Evolutionary conservation across 30 jellyfish, hydroid and myxozoan species (phyloP), one percentile per base, ranked within the genome.

Genomic region (Pseudorhiza aurosa): DNA sequence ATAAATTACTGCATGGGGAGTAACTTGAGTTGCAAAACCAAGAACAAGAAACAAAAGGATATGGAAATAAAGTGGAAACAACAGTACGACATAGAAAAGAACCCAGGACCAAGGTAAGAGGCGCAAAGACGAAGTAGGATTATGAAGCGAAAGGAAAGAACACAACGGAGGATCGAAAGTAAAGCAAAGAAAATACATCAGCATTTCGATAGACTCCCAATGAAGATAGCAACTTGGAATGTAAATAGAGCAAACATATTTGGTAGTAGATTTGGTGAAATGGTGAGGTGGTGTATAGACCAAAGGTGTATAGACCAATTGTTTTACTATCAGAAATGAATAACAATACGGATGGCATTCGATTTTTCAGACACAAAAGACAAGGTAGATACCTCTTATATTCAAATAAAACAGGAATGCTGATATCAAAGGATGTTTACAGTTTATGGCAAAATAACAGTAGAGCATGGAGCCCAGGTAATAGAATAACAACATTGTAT

Each of bases 151-250:
- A 46, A 0, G 60, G 60, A 46, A 46, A 46, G 60, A 46, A 14
- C 60, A 46, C 60, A 46, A 46, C 60, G 60, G 60, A 46, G 60
- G 60, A 46, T 46, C 19, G 60, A 46, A 0, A 46, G 60, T 46
- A 46, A 46, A 46, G 60, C 60, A 4, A 46, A 46, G 60, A 14
- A 46, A 6, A 46, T 46, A 46, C 14, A 14, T 14, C 0, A 46
- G 19, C 60, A 6, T 46, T 46, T 46, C 60, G 19, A 46, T 14
- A 46, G 0, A 14, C 60, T 46, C 60, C 60, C 60, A 0, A 46
- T 46, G 60, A 46, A 46, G 19, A 46, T 46, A 46, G 60, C 60
- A 46, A 46, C 60, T 46, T 46, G 60, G 60, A 0, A 46, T 46
- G 60, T 46, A 46, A 46, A 46, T 14, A 46, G 60, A 46, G 60